Evolutionary conservation across 2,888 invertebrate species (phyloP).

Genomic region (Rutpela maculata): DNA sequence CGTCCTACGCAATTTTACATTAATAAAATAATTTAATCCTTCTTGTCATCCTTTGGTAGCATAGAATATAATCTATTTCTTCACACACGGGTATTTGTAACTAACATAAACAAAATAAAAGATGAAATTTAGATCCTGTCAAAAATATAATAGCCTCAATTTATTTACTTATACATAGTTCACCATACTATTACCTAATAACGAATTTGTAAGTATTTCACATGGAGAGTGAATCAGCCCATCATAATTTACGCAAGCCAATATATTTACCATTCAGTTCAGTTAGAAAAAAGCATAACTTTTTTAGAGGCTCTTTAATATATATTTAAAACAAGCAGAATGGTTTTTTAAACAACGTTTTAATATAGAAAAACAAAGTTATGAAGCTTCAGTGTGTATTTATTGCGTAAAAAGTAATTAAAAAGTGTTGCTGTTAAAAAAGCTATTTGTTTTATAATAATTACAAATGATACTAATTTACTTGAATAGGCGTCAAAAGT

Average conservation of each 20-base stretch:
- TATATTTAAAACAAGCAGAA: constrained; percentile 13
- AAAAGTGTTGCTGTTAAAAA: constrained; percentile 9
- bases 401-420: constrained; percentile 8
- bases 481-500: constrained; percentile 13
- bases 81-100: neutral
- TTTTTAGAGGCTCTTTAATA: constrained; percentile 22
- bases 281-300: constrained; percentile 22
- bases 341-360: constrained; percentile 30
- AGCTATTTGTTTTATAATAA: constrained; percentile 5
- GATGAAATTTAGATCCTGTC: constrained; percentile 7
- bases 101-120: neutral
- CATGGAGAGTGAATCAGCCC: neutral
- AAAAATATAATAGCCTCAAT: constrained; percentile 5
- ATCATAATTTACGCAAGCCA: constrained; percentile 1
- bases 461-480: neutral
- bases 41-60: neutral
- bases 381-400: constrained; percentile 9
- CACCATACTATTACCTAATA: neutral
- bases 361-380: constrained; percentile 16
- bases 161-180: constrained; percentile 15
- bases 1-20: neutral
- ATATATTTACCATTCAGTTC: constrained; percentile 19
- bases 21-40: neutral
- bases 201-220: neutral
- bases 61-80: neutral